A percentile compares a stretch with the other conserved stretches of the same genome.
Conservation (phyloP, 2,113 vertebrate genomes). For the Tringa solitaria region DNA sequence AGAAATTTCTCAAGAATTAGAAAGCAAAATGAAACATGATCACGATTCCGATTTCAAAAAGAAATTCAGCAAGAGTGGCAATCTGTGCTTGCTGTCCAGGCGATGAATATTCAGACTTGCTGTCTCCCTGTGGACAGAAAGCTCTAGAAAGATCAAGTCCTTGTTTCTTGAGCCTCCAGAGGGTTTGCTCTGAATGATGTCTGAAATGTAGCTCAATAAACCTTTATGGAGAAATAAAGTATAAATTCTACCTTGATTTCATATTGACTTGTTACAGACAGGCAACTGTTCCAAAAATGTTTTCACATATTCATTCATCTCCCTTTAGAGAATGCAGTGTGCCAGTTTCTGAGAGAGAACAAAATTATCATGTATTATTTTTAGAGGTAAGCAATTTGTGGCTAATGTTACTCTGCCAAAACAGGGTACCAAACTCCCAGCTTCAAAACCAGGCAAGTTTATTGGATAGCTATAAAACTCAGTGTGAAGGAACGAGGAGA, state of each 20-base stretch:
- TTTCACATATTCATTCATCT: constrained; percentile 17
- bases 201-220: not conserved
- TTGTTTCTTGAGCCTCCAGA: not conserved
- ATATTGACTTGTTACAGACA: constrained; percentile 30
- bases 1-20: constrained; percentile 1
- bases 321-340: not conserved
- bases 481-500: not conserved
- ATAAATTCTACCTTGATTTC: constrained; percentile 12
- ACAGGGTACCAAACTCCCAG: not conserved
- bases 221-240: not conserved
- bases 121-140: not conserved
- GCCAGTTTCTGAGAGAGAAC: constrained; percentile 1
- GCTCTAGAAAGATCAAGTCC: not conserved
- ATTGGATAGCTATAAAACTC: not conserved
- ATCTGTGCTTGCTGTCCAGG: not conserved
- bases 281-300: constrained; percentile 3
- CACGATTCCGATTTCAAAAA: not conserved
- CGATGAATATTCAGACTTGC: not conserved
- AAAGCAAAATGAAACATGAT: not conserved
- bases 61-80: not conserved
- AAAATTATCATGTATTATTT: constrained; percentile 35
- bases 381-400: constrained; percentile 20
- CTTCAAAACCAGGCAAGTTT: not conserved
- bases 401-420: not conserved
- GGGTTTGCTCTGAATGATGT: not conserved